Conservation (phyloP, 1,140 invertebrate species). For the Spodoptera litura region DNA sequence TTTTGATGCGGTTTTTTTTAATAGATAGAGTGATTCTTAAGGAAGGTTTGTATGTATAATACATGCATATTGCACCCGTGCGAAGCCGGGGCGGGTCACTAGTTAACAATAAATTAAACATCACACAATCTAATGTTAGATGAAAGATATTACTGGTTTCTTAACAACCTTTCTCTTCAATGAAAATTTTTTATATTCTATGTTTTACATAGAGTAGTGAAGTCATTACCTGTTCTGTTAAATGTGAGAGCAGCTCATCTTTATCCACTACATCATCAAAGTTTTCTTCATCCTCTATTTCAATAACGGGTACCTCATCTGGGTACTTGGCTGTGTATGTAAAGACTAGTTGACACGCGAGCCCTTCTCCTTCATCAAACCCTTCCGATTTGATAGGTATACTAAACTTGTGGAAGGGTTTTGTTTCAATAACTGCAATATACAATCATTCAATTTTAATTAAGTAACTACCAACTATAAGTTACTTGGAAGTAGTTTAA, state of each 20-base stretch:
- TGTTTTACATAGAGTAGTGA: not conserved
- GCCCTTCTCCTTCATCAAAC: slow-evolving; percentile 89
- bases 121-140: too few relatives aligned
- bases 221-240: slow-evolving; percentile 88
- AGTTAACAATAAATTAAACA: too few relatives aligned
- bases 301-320: slow-evolving; percentile 93
- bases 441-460: slow-evolving; percentile 17
- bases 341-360: slow-evolving; percentile 92
- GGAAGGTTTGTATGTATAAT: too few relatives aligned
- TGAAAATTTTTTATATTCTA: too few relatives aligned
- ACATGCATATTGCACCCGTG: too few relatives aligned
- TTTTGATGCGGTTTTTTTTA: too few relatives aligned
- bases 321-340: slow-evolving; percentile 95
- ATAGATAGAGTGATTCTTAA: too few relatives aligned
- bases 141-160: too few relatives aligned
- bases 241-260: slow-evolving; percentile 89
- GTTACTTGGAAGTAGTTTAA: too few relatives aligned
- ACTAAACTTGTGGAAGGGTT: slow-evolving; percentile 91
- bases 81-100: too few relatives aligned
- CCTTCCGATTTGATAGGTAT: slow-evolving; percentile 93
- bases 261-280: slow-evolving; percentile 90
- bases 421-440: slow-evolving; percentile 88
- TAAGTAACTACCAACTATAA: too few relatives aligned
- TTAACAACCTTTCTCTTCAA: too few relatives aligned
- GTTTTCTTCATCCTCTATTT: slow-evolving; percentile 93